These are phyloP conservation scores for Zaprionus taronus DNA, from an alignment of 1,140 invertebrate genomes.

Conservation along the genomic window DNA sequence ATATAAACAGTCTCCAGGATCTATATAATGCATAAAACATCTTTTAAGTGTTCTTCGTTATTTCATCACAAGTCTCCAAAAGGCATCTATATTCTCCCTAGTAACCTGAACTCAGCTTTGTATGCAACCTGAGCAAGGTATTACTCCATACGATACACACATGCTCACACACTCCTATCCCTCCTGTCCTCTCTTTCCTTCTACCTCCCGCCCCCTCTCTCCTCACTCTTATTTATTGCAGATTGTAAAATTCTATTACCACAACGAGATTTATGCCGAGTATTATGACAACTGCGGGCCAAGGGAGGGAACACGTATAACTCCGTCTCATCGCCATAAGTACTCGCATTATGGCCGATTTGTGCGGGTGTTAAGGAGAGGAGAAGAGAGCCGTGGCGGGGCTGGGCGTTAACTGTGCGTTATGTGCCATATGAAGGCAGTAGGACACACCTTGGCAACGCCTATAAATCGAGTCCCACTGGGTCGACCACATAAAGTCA, in stretches of 20 bases:
- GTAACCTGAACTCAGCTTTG: not conserved
- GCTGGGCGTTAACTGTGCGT: slow-evolving; percentile 5
- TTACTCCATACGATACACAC: slow-evolving; percentile 7
- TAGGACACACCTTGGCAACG: slow-evolving; percentile 67
- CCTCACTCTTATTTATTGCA: slow-evolving; percentile 59
- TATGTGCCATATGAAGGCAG: slow-evolving; percentile 23
- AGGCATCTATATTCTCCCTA: not conserved
- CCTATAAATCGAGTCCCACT: slow-evolving; percentile 60
- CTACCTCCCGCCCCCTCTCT: not conserved
- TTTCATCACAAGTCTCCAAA: too few relatives aligned
- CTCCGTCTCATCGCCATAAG: slow-evolving; percentile 24
- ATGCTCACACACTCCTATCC: slow-evolving; percentile 13
- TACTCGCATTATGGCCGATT: slow-evolving; percentile 18
- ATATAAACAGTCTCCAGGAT: too few relatives aligned
- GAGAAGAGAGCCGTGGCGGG: not conserved
- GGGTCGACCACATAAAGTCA: slow-evolving; percentile 61
- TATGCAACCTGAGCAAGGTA: slow-evolving; percentile 11
- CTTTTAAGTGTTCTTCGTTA: too few relatives aligned
- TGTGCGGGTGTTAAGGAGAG: not conserved
- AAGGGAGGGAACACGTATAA: slow-evolving; percentile 15
- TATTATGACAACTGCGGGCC: slow-evolving; percentile 51
- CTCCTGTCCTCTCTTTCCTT: not conserved
- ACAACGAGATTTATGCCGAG: slow-evolving; percentile 59
- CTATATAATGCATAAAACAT: too few relatives aligned
- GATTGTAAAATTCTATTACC: slow-evolving; percentile 68